Conservation (phyloP, 1,140 invertebrate genomes). For the Zaprionus gabonicus region DNA sequence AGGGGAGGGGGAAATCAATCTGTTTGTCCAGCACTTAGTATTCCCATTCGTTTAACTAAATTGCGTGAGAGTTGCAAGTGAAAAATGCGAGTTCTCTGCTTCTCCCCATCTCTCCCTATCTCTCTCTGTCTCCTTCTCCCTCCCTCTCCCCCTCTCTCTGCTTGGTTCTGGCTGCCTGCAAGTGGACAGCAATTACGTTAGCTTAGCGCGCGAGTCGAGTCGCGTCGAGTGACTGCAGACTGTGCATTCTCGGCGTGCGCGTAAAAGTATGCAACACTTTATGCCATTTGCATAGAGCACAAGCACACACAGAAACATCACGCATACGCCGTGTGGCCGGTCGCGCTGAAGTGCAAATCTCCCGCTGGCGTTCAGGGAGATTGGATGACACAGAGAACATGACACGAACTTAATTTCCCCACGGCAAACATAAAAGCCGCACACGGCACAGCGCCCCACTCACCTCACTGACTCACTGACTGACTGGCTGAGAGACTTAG, state of each 20-base stretch:
- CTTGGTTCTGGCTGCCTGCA: background rate
- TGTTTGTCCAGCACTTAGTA: slow-evolving; percentile 7
- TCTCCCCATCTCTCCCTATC: background rate
- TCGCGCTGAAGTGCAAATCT: slow-evolving; percentile 35
- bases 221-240: too few species aligned
- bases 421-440: slow-evolving; percentile 62
- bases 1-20: background rate
- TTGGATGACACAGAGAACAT: slow-evolving; percentile 73
- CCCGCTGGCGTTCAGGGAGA: slow-evolving; percentile 15
- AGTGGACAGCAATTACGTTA: background rate
- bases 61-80: background rate
- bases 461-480: background rate
- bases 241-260: slow-evolving; percentile 6
- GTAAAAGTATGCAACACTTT: slow-evolving; percentile 43
- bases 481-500: background rate
- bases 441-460: background rate
- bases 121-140: background rate
- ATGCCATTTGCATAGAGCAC: slow-evolving; percentile 56
- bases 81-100: background rate
- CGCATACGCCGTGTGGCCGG: slow-evolving; percentile 61
- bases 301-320: slow-evolving; percentile 23
- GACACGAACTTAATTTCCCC: slow-evolving; percentile 82
- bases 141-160: background rate
- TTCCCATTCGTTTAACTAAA: background rate
- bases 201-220: too few species aligned